Conservation (phyloP, 2,888 invertebrate genomes). For the Crioceris asparagi region DNA sequence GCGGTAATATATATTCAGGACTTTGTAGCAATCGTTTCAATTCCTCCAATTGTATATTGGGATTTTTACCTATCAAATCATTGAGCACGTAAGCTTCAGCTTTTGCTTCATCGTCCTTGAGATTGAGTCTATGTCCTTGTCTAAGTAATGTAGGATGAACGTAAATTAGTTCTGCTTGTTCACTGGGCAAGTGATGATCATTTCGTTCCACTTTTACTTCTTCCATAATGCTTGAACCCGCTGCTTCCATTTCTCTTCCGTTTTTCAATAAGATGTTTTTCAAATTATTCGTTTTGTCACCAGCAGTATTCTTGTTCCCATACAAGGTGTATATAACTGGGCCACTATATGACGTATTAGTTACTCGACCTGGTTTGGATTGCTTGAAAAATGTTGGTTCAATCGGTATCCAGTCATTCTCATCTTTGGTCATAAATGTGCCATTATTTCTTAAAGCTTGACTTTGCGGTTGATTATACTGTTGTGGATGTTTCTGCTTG, state of each 20-base stretch:
- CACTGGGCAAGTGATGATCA: slow-evolving; percentile 8
- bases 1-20: slow-evolving; percentile 12
- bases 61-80: slow-evolving; percentile 41
- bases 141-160: slow-evolving; percentile 18
- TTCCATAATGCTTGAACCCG: too few relatives aligned
- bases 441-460: background rate
- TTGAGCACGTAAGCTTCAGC: slow-evolving; percentile 37
- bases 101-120: slow-evolving; percentile 7
- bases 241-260: too few relatives aligned
- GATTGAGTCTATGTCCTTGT: slow-evolving; percentile 5
- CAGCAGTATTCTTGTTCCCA: too few relatives aligned
- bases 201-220: slow-evolving; percentile 13
- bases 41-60: slow-evolving; percentile 42
- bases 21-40: slow-evolving; percentile 37
- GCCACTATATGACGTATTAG: too few relatives aligned
- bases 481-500: too few relatives aligned
- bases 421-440: background rate
- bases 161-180: slow-evolving; percentile 18
- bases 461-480: too few relatives aligned
- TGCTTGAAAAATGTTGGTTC: background rate
- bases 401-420: slow-evolving; percentile 11
- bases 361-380: too few relatives aligned
- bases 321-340: too few relatives aligned
- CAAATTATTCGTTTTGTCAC: too few relatives aligned
- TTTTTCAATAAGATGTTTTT: too few relatives aligned